A percentile compares a stretch with the other conserved stretches of the same genome.
phyloP scores from a whole-genome alignment of 2,113 vertebrate genomes.

The Chitala chitala region DNA sequence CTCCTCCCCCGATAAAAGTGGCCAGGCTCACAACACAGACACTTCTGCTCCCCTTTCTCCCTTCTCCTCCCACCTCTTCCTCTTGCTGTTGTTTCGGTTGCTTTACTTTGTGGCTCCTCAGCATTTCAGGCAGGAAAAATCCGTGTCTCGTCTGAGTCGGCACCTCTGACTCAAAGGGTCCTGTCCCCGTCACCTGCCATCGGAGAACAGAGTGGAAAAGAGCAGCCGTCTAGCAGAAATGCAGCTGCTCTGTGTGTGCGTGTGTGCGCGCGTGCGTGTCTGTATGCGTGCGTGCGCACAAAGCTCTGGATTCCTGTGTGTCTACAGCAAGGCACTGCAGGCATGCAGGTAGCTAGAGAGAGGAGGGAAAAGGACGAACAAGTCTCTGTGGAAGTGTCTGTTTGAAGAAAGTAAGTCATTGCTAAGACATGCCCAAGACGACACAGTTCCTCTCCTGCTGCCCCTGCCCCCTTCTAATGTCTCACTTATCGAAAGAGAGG shows the following conservation, averaged over 20 bases:
- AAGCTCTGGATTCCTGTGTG: background rate
- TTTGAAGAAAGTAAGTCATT: slow-evolving; percentile 42
- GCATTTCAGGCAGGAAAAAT: background rate
- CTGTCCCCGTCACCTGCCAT: slow-evolving; percentile 60
- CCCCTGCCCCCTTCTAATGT: slow-evolving; percentile 18
- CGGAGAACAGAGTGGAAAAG: slow-evolving; percentile 17
- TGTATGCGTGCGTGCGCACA: background rate
- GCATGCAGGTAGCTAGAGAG: slow-evolving; percentile 6
- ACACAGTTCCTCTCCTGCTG: slow-evolving; percentile 25
- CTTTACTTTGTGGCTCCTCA: background rate
- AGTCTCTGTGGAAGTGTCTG: slow-evolving; percentile 33
- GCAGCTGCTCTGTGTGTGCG: slow-evolving; percentile 30
- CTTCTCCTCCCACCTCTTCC: slow-evolving; percentile 34
- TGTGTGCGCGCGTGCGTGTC: background rate
- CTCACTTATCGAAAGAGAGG: slow-evolving; percentile 44
- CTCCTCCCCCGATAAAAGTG: slow-evolving; percentile 17
- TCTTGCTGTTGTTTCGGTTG: slow-evolving; percentile 19
- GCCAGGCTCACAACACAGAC: slow-evolving; percentile 51
- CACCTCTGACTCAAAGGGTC: slow-evolving; percentile 47
- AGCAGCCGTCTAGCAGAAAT: slow-evolving; percentile 28
- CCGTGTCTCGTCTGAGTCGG: background rate
- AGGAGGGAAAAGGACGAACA: background rate
- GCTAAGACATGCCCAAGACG: slow-evolving; percentile 40
- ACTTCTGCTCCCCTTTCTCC: slow-evolving; percentile 45
- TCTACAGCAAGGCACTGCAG: background rate